Evolutionary conservation across 2,113 vertebrate species (phyloP).

Genomic region (Azemiops feae): DNA sequence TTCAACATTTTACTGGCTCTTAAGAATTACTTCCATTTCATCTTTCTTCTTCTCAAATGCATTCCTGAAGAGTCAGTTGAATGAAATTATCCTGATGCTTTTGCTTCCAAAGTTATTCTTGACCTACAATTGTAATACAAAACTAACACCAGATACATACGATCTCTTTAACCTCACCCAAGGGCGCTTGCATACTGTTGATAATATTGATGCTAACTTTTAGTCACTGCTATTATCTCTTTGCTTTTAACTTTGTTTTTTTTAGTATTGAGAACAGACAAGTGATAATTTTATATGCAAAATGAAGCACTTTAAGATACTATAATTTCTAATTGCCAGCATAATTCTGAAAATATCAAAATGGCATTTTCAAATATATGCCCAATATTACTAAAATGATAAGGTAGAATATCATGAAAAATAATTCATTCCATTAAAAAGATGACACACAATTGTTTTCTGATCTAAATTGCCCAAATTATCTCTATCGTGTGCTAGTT

Average conservation of each 20-base stretch:
- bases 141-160: not conserved
- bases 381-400: not conserved
- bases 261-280: not conserved
- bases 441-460: not conserved
- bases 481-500: not conserved
- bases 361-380: not conserved
- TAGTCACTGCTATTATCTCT: not conserved
- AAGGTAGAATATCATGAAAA: not conserved
- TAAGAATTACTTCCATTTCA: not conserved
- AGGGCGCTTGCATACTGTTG: not conserved
- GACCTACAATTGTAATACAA: not conserved
- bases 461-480: not conserved
- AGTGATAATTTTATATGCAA: not conserved
- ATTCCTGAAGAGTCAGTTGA: not conserved
- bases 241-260: not conserved
- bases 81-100: not conserved
- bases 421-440: not conserved
- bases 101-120: not conserved
- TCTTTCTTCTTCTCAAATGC: not conserved
- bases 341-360: not conserved
- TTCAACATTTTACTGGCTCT: not conserved
- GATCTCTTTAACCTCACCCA: not conserved
- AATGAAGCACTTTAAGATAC: not conserved
- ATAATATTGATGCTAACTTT: not conserved
- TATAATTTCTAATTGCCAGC: not conserved